Conservation (phyloP, 2,888 invertebrate species). For the Dolichomitus sp. region DNA sequence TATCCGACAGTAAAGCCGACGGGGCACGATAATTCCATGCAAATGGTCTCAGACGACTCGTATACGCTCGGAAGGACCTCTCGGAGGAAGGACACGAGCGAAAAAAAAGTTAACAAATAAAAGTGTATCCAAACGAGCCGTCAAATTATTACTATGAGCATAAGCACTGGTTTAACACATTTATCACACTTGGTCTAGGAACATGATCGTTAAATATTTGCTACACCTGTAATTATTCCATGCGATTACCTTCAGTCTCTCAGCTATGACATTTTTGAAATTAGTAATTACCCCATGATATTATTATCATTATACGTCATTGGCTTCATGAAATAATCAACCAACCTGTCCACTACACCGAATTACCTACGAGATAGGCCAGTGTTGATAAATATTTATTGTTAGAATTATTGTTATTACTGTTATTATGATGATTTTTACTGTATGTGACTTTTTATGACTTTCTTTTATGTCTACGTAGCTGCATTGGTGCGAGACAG, state of each 20-base stretch:
- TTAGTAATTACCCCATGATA: neutral
- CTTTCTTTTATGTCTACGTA: conserved; percentile 9
- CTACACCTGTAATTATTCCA: neutral
- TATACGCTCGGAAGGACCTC: conserved; percentile 2
- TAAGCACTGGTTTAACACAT: neutral
- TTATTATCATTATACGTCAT: neutral
- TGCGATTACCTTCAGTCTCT: neutral
- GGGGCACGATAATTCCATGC: conserved; percentile 61
- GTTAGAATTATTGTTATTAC: neutral
- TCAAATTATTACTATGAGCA: conserved; percentile 43
- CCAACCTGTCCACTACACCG: no score
- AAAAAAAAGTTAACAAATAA: conserved; percentile 19
- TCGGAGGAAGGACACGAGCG: conserved; percentile 3
- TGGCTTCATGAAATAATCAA: no score
- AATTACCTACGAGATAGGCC: neutral
- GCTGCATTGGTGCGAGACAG: conserved; percentile 17
- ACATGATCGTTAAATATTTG: neutral
- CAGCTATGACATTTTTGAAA: neutral
- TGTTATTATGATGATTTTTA: conserved; percentile 5
- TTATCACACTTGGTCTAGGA: neutral
- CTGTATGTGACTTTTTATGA: neutral
- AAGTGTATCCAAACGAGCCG: conserved; percentile 32
- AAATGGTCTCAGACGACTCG: conserved; percentile 60
- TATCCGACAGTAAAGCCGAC: conserved; percentile 10
- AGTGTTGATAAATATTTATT: neutral